Conservation (phyloP, 2,113 vertebrate genomes). For the Proteles cristata region DNA sequence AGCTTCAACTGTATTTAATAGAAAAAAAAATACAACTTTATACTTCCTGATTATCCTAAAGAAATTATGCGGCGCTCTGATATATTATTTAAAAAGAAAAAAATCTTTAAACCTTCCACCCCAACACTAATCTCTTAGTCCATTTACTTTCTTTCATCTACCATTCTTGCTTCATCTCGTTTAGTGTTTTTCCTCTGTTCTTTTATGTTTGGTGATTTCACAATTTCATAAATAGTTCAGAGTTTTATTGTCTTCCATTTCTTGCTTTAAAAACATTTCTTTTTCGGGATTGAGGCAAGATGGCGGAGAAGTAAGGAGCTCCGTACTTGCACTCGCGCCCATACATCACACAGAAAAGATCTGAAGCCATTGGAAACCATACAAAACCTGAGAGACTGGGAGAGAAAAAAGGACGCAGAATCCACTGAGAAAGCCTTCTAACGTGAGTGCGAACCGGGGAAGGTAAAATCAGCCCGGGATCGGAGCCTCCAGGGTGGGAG, state of each 20-base stretch:
- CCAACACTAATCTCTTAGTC: background rate
- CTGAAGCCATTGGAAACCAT: too few relatives aligned
- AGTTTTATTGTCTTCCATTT: conserved; percentile 26
- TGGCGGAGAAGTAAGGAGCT: too few relatives aligned
- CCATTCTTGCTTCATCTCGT: background rate
- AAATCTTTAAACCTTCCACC: background rate
- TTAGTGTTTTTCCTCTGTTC: background rate
- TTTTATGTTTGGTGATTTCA: conserved; percentile 22
- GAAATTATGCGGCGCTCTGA: background rate
- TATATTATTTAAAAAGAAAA: background rate
- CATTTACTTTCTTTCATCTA: background rate
- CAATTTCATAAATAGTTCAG: conserved; percentile 1
- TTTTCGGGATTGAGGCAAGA: too few relatives aligned
- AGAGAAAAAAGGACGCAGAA: too few relatives aligned
- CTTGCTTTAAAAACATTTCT: background rate
- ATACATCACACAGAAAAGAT: too few relatives aligned
- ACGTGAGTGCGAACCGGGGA: too few relatives aligned
- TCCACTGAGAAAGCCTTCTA: too few relatives aligned
- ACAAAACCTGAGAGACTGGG: too few relatives aligned
- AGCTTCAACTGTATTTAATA: background rate
- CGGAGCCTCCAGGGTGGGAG: too few relatives aligned
- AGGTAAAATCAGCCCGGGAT: too few relatives aligned
- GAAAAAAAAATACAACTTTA: background rate
- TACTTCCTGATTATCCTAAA: background rate
- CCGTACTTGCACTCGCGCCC: too few relatives aligned